Conservation (phyloP, 2,888 invertebrate species). For the Pristionchus exspectatus region DNA sequence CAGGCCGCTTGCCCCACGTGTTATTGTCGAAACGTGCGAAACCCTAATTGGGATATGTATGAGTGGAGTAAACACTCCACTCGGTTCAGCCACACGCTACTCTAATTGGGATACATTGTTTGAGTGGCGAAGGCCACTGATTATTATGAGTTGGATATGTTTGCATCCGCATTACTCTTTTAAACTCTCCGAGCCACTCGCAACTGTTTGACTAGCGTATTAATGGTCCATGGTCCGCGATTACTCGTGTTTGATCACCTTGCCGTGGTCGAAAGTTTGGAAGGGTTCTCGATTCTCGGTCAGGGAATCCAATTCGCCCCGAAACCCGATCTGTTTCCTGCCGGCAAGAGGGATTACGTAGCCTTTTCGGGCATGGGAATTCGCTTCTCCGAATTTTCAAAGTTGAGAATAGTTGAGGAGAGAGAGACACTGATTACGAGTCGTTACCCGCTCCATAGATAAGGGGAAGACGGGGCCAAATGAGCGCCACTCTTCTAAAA, state of each 20-base stretch:
- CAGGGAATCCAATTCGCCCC: not conserved
- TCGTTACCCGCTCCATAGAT: not conserved
- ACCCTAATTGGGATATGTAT: too few relatives aligned
- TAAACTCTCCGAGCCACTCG: not conserved
- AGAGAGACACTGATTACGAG: not conserved
- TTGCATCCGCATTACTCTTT: too few relatives aligned
- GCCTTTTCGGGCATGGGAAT: not conserved
- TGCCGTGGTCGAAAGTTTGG: slow-evolving; percentile 81
- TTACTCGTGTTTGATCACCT: slow-evolving; percentile 81
- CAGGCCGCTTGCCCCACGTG: too few relatives aligned
- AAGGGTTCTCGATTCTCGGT: not conserved
- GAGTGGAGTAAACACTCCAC: too few relatives aligned
- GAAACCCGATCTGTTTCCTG: not conserved
- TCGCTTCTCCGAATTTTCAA: not conserved
- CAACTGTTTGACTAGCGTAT: not conserved
- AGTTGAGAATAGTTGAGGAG: not conserved
- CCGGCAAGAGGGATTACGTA: not conserved
- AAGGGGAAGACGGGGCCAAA: not conserved
- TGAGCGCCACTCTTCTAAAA: not conserved
- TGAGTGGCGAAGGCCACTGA: too few relatives aligned
- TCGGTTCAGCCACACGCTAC: too few relatives aligned
- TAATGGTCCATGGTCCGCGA: not conserved
- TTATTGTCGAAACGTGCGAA: too few relatives aligned
- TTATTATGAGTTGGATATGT: too few relatives aligned
- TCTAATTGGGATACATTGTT: too few relatives aligned